Base-by-base conservation (phyloP, 2,888 invertebrate species). In the Sarcophaga caerulescens region DNA sequence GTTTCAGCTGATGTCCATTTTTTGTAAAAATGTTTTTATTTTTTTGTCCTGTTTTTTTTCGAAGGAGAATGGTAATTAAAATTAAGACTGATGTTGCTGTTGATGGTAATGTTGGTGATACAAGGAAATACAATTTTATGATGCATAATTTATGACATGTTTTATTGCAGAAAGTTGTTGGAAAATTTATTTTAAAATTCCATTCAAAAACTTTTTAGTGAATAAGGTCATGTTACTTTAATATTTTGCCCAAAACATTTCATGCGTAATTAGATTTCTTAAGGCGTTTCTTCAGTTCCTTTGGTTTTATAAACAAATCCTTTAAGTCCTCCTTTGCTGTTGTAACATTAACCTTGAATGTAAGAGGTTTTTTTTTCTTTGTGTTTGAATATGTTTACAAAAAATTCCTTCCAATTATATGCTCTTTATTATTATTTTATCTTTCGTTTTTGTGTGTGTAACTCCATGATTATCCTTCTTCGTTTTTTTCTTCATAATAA, bases 141-240 rank as follows among this genome's bases (percentile, higher is more conserved):
- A 62, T 79, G 80, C 68, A 75, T 80, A 79, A 85, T 83, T 85
- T 85, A 79, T 82, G 62, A 75, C 85, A 71, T 62, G 66, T 82
- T 78, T 82, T 60, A 73, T 85, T 35, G 35, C 35, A 35, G 35
- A 35, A 35, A 10, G 35, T 35, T 35, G 35, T 35, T 10, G 8
- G 35, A 35, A 35, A 35, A 35, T 35, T 35, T 1, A 35, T 35
- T 35, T 35, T 10, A 35, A 35, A 35, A 35, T 35, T 35, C 8
- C 8, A 35, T 35, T 35, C 8, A 35, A 35, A 35, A 35, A 35
- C 0, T 35, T 35, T 35, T 10, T 10, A 35, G 8, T 35, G 8
- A 10, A 35, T 35, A 8, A 35, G 35, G 8, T 35, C 35, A 35
- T 35, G 35, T 35, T 10, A 35, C 35, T 35, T 35, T 35, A 35